Conservation (phyloP, 2,888 invertebrate genomes). For the Chrysolina oricalcia region DNA sequence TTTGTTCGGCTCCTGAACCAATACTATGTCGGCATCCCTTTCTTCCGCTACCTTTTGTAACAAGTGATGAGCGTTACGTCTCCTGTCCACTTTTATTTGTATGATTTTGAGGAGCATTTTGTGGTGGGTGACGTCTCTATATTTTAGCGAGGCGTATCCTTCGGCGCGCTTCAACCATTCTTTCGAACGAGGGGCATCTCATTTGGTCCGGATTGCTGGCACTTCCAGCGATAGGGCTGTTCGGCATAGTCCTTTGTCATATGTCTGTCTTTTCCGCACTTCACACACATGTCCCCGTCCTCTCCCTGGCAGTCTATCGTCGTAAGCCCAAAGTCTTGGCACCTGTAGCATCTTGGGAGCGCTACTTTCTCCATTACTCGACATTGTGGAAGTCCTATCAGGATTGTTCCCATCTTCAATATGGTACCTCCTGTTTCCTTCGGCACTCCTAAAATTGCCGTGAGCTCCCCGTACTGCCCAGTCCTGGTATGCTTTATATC, state of each 20-base stretch:
- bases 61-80: neutral
- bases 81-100: constrained; percentile 10
- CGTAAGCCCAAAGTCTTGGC: neutral
- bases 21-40: neutral
- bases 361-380: neutral
- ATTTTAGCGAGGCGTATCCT: too few relatives aligned
- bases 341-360: neutral
- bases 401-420: too few relatives aligned
- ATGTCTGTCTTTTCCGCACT: too few relatives aligned
- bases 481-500: too few relatives aligned
- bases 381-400: neutral
- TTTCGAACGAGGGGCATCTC: too few relatives aligned
- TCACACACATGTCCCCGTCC: too few relatives aligned
- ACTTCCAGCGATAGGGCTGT: neutral
- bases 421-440: too few relatives aligned
- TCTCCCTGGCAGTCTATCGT: too few relatives aligned
- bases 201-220: neutral
- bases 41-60: neutral
- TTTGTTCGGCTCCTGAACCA: constrained; percentile 8
- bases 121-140: neutral
- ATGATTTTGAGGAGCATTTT: neutral
- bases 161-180: too few relatives aligned
- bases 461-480: too few relatives aligned
- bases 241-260: neutral
- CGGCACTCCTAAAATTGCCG: too few relatives aligned